Evolutionary conservation across 2,888 invertebrate species (phyloP), one percentile per base, ranked within the genome.

Genomic region (Abscondita cerata): DNA sequence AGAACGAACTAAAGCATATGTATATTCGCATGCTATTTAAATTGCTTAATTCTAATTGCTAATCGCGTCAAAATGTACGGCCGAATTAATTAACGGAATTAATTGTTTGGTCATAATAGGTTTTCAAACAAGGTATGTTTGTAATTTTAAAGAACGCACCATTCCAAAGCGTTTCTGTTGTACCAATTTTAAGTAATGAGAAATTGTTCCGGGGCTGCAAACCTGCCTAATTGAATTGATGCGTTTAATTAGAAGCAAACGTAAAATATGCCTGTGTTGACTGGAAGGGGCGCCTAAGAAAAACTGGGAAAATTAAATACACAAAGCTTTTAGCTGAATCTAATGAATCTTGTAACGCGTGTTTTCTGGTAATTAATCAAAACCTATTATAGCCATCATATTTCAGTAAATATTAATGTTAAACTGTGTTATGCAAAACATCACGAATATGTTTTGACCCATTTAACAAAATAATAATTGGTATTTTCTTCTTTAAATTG

Each of bases 331-430:
- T 57, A 53, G 62, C 55, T 61, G 57, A 57, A 67, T 65, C 67
- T 70, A 70, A 70, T 72, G 70, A 70, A 71, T 70, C 63, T 70
- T 70, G 62, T 64, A 66, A 67, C 54, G 67, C 73, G 72, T 72
- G 72, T 70, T 72, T 71, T 71, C 68, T 41, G 64, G 70, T 66
- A 68, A 73, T 73, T 73, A 73, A 73, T 73, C 73, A 73, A 65
- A 61, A 62, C 48, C 31, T 53, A 51, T 40, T 54, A 44, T 36
- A 41, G 34, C 52, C 52, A 31, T 62, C 51, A 57, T 62, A 57
- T 62, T 62, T 62, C 40, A 54, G 18, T 44, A 19, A 44, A 44
- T 44, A 44, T 44, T 44, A 44, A 44, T 44, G 44, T 44, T 44
- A 19, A 44, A 44, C 36, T 38, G 33, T 38, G 50, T 57, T 57